Evolutionary conservation across 2,113 vertebrate genomes (phyloP).

Genomic region (Oncorhynchus tshawytscha): DNA sequence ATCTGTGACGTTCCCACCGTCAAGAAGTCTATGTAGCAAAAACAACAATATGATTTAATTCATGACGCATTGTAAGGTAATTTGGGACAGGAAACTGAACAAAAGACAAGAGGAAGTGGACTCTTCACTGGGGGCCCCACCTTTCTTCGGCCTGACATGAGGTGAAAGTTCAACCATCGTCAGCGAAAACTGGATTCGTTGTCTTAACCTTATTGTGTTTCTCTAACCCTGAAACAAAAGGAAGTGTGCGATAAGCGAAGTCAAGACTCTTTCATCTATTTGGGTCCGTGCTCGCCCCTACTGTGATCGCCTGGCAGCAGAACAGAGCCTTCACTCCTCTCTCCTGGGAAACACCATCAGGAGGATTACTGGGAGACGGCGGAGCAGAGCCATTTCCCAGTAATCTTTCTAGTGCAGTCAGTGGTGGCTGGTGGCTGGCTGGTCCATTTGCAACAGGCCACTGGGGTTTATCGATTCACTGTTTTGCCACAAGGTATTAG

Average conservation of each 20-base stretch:
- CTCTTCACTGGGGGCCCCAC: neutral
- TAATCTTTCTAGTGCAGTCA: conserved; percentile 7
- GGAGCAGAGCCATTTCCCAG: conserved; percentile 18
- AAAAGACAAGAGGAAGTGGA: neutral
- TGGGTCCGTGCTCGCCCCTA: neutral
- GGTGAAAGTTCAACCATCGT: neutral
- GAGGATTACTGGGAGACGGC: neutral
- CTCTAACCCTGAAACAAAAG: neutral
- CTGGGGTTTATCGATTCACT: conserved; percentile 33
- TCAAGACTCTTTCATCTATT: neutral
- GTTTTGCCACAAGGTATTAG: conserved; percentile 20
- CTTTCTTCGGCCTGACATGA: neutral
- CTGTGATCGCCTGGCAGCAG: conserved; percentile 1
- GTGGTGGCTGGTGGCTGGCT: neutral
- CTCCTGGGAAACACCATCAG: neutral
- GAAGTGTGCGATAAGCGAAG: neutral
- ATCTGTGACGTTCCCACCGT: too few species aligned
- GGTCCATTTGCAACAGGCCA: neutral
- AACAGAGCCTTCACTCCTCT: conserved; percentile 8
- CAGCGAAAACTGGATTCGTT: too few species aligned
- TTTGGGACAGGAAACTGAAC: neutral
- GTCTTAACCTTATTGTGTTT: too few species aligned
- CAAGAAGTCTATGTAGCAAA: too few species aligned
- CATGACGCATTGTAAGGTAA: too few species aligned
- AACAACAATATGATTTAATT: too few species aligned